A percentile compares a stretch with the other conserved stretches of the same genome.
Conservation (phyloP, 2,113 vertebrate species). For the Lutjanus erythropterus region DNA sequence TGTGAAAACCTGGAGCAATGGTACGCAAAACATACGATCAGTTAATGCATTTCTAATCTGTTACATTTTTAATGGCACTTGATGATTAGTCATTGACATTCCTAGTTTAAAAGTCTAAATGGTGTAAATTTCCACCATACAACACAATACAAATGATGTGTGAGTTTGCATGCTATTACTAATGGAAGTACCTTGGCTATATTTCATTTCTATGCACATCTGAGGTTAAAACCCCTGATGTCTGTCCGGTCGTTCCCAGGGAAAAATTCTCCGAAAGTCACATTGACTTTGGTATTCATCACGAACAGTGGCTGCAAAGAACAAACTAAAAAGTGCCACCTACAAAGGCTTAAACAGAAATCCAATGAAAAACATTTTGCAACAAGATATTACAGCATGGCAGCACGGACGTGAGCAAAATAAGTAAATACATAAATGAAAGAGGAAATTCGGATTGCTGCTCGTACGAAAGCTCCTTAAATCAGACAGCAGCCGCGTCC, state of each 20-base stretch:
- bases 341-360: not conserved
- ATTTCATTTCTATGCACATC: not conserved
- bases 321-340: not conserved
- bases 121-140: not conserved
- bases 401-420: not conserved
- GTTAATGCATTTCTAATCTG: no score
- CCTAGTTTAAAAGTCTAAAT: not conserved
- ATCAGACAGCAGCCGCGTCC: constrained; percentile 5
- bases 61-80: no score
- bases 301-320: not conserved
- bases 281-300: not conserved
- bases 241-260: not conserved
- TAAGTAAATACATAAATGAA: constrained; percentile 5
- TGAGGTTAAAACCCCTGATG: not conserved
- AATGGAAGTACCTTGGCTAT: not conserved
- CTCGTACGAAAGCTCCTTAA: constrained; percentile 17
- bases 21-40: no score
- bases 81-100: no score
- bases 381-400: not conserved
- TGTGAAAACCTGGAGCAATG: no score
- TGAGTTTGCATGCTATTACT: not conserved
- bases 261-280: not conserved
- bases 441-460: not conserved
- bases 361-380: not conserved
- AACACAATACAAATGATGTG: not conserved